Evolutionary conservation across 2,888 invertebrate species (phyloP).

Genomic region (Lycocerus yunnanus): DNA sequence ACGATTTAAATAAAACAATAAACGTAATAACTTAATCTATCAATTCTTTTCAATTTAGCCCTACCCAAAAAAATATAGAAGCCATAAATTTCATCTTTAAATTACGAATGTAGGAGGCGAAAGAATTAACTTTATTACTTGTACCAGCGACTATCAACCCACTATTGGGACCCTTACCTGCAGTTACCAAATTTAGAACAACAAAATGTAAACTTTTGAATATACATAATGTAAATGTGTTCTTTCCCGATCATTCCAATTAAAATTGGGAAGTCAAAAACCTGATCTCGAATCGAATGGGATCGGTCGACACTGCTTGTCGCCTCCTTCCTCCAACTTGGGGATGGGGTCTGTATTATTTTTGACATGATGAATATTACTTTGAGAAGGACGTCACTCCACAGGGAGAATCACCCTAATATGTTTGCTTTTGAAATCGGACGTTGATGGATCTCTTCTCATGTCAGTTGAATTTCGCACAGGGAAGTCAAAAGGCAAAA

Average conservation of each 20-base stretch:
- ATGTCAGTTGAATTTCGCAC: too few relatives aligned
- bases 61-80: neutral
- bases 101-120: slow-evolving; percentile 11
- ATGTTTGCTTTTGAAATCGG: too few relatives aligned
- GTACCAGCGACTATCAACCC: neutral
- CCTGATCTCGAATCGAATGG: too few relatives aligned
- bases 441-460: too few relatives aligned
- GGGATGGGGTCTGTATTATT: too few relatives aligned
- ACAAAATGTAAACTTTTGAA: neutral
- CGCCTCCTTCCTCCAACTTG: too few relatives aligned
- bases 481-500: too few relatives aligned
- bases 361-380: too few relatives aligned
- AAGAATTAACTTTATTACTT: neutral
- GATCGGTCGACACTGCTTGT: too few relatives aligned
- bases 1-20: neutral
- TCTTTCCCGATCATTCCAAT: neutral
- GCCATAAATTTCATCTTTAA: neutral
- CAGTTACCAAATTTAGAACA: neutral
- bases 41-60: neutral
- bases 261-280: neutral
- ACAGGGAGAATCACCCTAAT: too few relatives aligned
- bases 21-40: neutral
- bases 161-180: neutral
- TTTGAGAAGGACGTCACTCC: too few relatives aligned
- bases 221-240: too few relatives aligned